Conservation (phyloP, 2,888 invertebrate genomes). For the Pterobdella sp. region DNA sequence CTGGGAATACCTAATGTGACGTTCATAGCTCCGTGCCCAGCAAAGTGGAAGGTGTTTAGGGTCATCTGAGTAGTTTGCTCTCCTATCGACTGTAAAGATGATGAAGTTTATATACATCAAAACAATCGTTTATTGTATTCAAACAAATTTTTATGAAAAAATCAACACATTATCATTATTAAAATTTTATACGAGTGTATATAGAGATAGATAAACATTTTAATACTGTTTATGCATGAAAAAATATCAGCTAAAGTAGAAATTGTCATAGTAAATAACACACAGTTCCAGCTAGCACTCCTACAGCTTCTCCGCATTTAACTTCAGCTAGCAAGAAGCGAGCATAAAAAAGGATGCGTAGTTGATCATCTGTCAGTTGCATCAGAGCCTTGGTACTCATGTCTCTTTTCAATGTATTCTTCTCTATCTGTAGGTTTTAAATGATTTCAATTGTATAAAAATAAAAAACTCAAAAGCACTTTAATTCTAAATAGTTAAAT, state of each 20-base stretch:
- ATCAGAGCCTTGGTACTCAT: background rate
- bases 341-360: conserved; percentile 65
- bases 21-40: conserved; percentile 99
- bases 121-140: too few species aligned
- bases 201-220: too few species aligned
- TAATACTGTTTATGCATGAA: background rate
- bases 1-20: conserved; percentile 98
- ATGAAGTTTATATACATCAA: too few species aligned
- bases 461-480: background rate
- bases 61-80: conserved; percentile 99
- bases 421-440: background rate
- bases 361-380: conserved; percentile 41
- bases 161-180: too few species aligned
- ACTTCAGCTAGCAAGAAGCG: conserved; percentile 71
- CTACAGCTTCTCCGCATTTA: conserved; percentile 90
- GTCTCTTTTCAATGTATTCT: background rate
- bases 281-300: conserved; percentile 82
- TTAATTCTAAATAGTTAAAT: too few species aligned
- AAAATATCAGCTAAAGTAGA: background rate
- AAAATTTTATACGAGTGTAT: too few species aligned
- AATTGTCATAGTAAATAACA: background rate
- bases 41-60: conserved; percentile 97
- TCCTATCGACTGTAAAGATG: conserved; percentile 68
- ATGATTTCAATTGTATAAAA: background rate
- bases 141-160: too few species aligned